phyloP scores from a whole-genome alignment of 2,888 invertebrate species.

The Camponotus fellah region DNA sequence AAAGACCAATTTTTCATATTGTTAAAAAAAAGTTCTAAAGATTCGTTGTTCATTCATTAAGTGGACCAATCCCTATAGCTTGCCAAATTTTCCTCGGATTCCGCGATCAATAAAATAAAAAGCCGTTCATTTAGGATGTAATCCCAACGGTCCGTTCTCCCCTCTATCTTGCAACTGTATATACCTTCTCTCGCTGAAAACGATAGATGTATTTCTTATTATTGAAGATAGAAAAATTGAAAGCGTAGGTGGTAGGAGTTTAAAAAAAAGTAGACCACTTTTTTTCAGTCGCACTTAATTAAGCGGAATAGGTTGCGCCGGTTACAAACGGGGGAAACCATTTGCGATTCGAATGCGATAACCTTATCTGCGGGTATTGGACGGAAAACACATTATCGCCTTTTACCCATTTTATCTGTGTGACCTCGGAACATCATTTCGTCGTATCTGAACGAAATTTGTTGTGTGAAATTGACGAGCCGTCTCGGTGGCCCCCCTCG shows the following conservation, averaged over 20 bases:
- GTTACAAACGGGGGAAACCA: not conserved
- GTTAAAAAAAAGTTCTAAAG: too few relatives aligned
- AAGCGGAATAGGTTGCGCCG: slow-evolving; percentile 22
- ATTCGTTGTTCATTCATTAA: too few relatives aligned
- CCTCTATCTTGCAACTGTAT: not conserved
- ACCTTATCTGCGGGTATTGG: slow-evolving; percentile 52
- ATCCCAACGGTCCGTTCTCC: not conserved
- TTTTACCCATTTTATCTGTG: not conserved
- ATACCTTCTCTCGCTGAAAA: not conserved
- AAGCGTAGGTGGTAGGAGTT: not conserved
- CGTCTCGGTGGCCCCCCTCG: not conserved
- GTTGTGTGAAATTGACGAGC: not conserved
- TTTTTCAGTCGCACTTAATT: slow-evolving; percentile 7
- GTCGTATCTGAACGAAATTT: not conserved
- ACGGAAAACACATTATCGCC: slow-evolving; percentile 24
- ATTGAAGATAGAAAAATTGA: not conserved
- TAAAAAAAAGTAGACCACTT: not conserved
- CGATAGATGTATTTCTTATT: not conserved
- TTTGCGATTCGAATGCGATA: slow-evolving; percentile 51
- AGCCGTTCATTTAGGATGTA: not conserved
- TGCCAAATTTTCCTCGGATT: not conserved
- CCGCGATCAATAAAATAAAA: not conserved
- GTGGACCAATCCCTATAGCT: too few relatives aligned
- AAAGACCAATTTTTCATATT: too few relatives aligned
- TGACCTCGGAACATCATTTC: not conserved